phyloP scores from a whole-genome alignment of 2,113 vertebrate species.

The Smithornis capensis region DNA sequence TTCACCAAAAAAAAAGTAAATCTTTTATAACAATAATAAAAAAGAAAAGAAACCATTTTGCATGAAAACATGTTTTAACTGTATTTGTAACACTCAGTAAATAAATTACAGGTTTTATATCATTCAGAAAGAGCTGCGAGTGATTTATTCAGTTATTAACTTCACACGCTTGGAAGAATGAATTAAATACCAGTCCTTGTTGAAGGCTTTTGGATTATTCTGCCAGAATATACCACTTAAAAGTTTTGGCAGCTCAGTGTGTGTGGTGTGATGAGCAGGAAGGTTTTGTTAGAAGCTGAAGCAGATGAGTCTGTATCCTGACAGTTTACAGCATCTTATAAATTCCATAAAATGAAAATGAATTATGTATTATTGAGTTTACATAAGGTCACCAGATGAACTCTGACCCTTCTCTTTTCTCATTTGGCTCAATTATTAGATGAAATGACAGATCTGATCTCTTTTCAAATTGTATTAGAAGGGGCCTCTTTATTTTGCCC shows the following conservation, averaged over 20 bases:
- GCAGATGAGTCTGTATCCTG: slow-evolving; percentile 48
- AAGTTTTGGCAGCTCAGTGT: slow-evolving; percentile 50
- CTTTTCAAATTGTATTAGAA: slow-evolving; percentile 88
- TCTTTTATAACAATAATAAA: slow-evolving; percentile 57
- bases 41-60: slow-evolving; percentile 67
- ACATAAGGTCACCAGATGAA: slow-evolving; percentile 78
- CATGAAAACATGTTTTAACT: slow-evolving; percentile 79
- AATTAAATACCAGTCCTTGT: slow-evolving; percentile 68
- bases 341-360: slow-evolving; percentile 79
- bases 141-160: slow-evolving; percentile 80
- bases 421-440: slow-evolving; percentile 91
- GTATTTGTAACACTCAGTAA: slow-evolving; percentile 79
- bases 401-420: slow-evolving; percentile 82
- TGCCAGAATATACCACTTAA: slow-evolving; percentile 45
- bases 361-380: slow-evolving; percentile 81
- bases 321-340: slow-evolving; percentile 73
- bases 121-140: slow-evolving; percentile 75
- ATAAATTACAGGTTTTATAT: slow-evolving; percentile 84
- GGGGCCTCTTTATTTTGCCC: slow-evolving; percentile 81
- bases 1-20: slow-evolving; percentile 21
- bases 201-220: slow-evolving; percentile 66
- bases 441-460: slow-evolving; percentile 92
- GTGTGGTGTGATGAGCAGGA: neutral
- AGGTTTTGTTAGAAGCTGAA: slow-evolving; percentile 13
- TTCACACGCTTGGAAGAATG: slow-evolving; percentile 78